Evolutionary conservation across 2,113 vertebrate genomes (phyloP).

Genomic region (Narcine bancroftii): DNA sequence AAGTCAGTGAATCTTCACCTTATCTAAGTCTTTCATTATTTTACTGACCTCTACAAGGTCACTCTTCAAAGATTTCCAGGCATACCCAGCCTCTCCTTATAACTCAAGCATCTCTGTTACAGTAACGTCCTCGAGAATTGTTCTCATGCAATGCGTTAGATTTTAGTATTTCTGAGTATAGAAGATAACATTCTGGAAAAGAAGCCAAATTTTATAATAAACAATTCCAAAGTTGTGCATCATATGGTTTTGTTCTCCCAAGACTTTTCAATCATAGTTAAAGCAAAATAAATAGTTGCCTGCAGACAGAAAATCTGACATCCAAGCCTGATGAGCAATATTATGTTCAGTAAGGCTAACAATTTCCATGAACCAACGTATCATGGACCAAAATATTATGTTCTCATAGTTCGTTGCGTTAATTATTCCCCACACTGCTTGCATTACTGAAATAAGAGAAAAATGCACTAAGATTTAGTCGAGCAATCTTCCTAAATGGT

Average conservation of each 20-base stretch:
- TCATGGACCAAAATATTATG: not conserved
- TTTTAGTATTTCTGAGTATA: not conserved
- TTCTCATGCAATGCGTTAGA: not conserved
- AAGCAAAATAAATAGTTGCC: not conserved
- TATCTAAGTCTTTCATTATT: too few species aligned
- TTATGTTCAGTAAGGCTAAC: not conserved
- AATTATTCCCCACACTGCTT: too few species aligned
- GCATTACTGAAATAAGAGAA: not conserved
- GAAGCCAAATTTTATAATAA: not conserved
- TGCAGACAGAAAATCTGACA: not conserved
- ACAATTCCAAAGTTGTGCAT: not conserved
- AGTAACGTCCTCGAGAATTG: too few species aligned
- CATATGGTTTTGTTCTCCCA: not conserved
- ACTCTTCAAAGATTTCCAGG: too few species aligned
- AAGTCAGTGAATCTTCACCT: too few species aligned
- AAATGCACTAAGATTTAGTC: not conserved
- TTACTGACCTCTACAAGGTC: too few species aligned
- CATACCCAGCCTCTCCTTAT: too few species aligned
- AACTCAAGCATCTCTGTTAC: too few species aligned
- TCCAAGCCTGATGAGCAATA: not conserved
- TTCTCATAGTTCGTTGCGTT: too few species aligned
- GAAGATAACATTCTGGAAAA: not conserved
- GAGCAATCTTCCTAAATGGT: not conserved
- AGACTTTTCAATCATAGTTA: not conserved
- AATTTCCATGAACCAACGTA: not conserved